Percentiles rank a stretch among this genome's conserved stretches.
phyloP scores from a whole-genome alignment of 2,797 vertebrate species.

The Sarcophilus harrisii region DNA sequence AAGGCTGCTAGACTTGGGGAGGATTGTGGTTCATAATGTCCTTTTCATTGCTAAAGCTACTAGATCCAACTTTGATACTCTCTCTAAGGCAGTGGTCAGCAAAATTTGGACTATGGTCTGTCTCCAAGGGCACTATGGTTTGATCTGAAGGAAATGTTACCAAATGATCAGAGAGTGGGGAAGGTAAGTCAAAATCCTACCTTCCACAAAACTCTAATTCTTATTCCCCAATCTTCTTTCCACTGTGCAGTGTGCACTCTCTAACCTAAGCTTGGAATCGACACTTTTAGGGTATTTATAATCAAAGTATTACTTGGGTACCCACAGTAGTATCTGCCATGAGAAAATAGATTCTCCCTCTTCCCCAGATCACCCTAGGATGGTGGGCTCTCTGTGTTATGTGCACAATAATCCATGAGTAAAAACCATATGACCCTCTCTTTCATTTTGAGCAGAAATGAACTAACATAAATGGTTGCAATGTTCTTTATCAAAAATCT shows the following conservation, averaged over 20 bases:
- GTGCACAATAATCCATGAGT: not conserved
- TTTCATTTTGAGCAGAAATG: not conserved
- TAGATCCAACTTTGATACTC: conserved; percentile 28
- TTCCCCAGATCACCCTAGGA: not conserved
- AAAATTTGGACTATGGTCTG: not conserved
- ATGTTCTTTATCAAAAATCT: not conserved
- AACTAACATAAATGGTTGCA: not conserved
- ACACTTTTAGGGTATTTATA: not conserved
- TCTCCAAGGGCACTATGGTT: not conserved
- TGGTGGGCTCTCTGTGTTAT: not conserved
- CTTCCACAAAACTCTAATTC: not conserved
- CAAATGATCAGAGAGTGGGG: no score
- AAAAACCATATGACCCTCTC: not conserved
- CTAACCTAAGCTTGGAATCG: not conserved
- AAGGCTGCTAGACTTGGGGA: not conserved
- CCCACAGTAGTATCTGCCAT: not conserved
- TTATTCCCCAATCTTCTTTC: not conserved
- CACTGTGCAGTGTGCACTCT: not conserved
- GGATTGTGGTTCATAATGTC: not conserved
- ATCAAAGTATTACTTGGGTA: not conserved
- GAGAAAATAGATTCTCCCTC: not conserved
- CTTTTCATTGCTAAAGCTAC: conserved; percentile 39
- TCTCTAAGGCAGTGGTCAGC: not conserved
- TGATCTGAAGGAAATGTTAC: not conserved
- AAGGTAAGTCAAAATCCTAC: not conserved